A percentile compares a stretch with the other conserved stretches of the same genome.
Evolutionary conservation across 2,888 invertebrate species (phyloP).

Genomic region (Pardosa pseudoannulata): DNA sequence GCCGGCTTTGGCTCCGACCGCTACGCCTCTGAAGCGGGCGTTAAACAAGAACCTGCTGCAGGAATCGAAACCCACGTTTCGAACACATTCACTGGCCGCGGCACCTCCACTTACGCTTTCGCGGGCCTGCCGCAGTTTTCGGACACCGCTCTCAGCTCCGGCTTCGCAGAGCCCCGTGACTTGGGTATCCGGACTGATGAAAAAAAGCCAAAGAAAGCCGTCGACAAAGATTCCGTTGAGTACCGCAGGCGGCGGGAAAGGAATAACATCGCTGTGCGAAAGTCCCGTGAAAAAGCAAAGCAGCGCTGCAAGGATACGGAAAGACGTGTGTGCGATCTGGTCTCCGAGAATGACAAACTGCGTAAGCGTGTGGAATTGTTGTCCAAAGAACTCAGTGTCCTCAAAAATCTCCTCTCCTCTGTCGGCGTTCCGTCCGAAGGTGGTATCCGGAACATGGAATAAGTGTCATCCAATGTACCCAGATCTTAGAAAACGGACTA

Average conservation of each 20-base stretch:
- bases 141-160: conserved; percentile 32
- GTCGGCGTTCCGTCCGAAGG: conserved; percentile 82
- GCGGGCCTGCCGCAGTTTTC: conserved; percentile 41
- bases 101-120: conserved; percentile 21
- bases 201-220: conserved; percentile 47
- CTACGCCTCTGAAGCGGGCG: conserved; percentile 74
- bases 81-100: conserved; percentile 21
- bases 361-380: conserved; percentile 93
- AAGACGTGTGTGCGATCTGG: conserved; percentile 91
- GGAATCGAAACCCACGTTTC: conserved; percentile 44
- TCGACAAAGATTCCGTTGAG: conserved; percentile 91
- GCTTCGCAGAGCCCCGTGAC: conserved; percentile 2
- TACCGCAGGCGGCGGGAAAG: conserved; percentile 93
- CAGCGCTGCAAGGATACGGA: conserved; percentile 94
- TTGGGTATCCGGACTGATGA: conserved; percentile 3
- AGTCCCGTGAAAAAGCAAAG: conserved; percentile 97
- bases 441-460: conserved; percentile 48
- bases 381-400: conserved; percentile 92
- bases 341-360: conserved; percentile 93
- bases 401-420: conserved; percentile 84
- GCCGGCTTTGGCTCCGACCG: conserved; percentile 86
- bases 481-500: not conserved
- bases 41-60: conserved; percentile 75
- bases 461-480: not conserved
- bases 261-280: conserved; percentile 97